A percentile compares a stretch with the other conserved stretches of the same genome.
Evolutionary conservation across 1,140 invertebrate genomes (phyloP).

Genomic region (Melitaea cinxia): DNA sequence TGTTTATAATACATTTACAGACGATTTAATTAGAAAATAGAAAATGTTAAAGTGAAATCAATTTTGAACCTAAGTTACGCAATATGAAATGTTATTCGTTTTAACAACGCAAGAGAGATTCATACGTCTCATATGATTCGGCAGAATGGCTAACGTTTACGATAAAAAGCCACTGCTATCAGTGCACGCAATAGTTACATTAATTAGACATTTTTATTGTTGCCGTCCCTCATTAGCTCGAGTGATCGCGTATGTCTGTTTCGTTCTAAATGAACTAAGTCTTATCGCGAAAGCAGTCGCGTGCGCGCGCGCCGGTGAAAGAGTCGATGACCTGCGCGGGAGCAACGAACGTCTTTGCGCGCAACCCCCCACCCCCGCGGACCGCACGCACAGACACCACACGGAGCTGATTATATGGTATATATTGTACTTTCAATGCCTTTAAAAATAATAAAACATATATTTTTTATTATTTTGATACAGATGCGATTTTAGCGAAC

Average conservation of each 20-base stretch:
- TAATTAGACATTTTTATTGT: constrained; percentile 59
- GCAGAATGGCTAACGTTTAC: constrained; percentile 24
- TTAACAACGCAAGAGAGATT: constrained; percentile 24
- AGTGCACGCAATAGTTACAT: constrained; percentile 51
- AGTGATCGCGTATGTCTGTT: constrained; percentile 34
- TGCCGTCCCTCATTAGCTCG: constrained; percentile 35
- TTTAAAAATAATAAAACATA: not conserved
- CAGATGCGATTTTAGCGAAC: no score
- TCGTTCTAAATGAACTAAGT: constrained; percentile 56
- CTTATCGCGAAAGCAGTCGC: constrained; percentile 75
- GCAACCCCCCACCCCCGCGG: constrained; percentile 44
- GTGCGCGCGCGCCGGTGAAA: constrained; percentile 72
- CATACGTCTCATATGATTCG: constrained; percentile 17
- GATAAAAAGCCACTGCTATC: constrained; percentile 44
- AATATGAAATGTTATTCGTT: constrained; percentile 9
- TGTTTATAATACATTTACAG: not conserved
- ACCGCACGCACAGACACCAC: constrained; percentile 41
- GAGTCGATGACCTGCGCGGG: constrained; percentile 75
- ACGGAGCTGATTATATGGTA: constrained; percentile 41
- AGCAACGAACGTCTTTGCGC: constrained; percentile 80
- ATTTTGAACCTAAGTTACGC: not conserved
- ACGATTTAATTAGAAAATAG: constrained; percentile 1
- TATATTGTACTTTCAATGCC: not conserved
- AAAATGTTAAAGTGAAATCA: not conserved
- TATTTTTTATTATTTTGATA: no score